Base-by-base conservation (phyloP, 2,888 invertebrate species). In the Alitta virens region DNA sequence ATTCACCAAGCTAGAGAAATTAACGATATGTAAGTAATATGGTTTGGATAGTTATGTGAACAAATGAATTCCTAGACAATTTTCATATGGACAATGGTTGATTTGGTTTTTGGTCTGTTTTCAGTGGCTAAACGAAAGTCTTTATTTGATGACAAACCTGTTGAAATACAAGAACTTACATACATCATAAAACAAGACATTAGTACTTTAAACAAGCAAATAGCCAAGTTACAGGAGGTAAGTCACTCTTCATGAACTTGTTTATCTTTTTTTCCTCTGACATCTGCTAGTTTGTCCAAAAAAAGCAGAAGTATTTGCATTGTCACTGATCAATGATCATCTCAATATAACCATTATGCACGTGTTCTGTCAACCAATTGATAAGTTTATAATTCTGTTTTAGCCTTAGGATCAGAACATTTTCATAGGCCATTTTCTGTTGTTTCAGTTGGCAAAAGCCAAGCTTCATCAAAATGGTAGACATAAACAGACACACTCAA, bases 141-240 rank as follows among this genome's bases (percentile, higher is more conserved):
- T 0, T 86, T 99, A 59, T 99, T 98, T 85, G 95, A 98, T 83
- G 98, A 99, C 81, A 87, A 94, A 81, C 92, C 95, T 38, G 87
- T 90, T 59, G 98, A 99, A 86, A 96, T 99, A 63, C 96, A 99
- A 81, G 96, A 98, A 80, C 83, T 99, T 62, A 98, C 97, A 0
- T 94, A 93, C 77, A 96, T 97, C 63, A 95, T 99, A 63, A 97
- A 97, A 84, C 93, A 94, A 68, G 99, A 99, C 82, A 87, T 99
- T 67, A 91, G 90, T 80, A 92, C 91, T 71, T 86, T 99, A 68
- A 99, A 98, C 84, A 91, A 94, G 79, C 96, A 98, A 85, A 97
- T 99, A 77, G 95, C 94, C n/a, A 88, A 91, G 75, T 78, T 87
- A 54, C 84, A 85, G 68, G 78, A 84, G 67, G 74, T 79, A 42